Conservation (phyloP, 2,888 invertebrate species). For the Leptodirus hochenwartii region DNA sequence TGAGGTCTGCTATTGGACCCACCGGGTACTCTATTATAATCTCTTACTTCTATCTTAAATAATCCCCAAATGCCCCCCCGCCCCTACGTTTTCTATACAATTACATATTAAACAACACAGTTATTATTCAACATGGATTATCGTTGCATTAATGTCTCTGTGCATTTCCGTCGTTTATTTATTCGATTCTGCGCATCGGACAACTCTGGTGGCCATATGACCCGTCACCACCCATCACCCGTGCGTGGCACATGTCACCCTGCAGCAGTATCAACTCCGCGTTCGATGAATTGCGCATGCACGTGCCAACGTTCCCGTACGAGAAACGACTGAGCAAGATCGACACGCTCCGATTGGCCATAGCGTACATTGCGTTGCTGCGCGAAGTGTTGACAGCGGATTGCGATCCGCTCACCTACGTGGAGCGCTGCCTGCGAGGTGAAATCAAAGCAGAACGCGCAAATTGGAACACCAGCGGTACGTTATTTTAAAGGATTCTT, state of each 20-base stretch:
- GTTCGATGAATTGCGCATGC: constrained; percentile 92
- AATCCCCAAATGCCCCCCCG: too few species aligned
- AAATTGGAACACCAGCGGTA: constrained; percentile 95
- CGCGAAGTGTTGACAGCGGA: constrained; percentile 76
- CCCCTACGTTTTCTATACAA: too few species aligned
- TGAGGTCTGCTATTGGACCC: constrained; percentile 73
- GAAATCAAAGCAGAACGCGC: constrained; percentile 78
- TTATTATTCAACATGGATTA: too few species aligned
- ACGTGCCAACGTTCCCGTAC: constrained; percentile 98
- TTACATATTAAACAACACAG: too few species aligned
- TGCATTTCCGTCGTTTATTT: too few species aligned
- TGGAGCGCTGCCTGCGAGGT: constrained; percentile 78
- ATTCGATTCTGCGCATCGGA: too few species aligned
- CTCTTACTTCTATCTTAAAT: too few species aligned
- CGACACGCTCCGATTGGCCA: constrained; percentile 90
- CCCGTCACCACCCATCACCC: too few species aligned
- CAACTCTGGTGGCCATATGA: too few species aligned
- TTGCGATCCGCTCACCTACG: constrained; percentile 82
- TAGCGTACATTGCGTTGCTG: constrained; percentile 90
- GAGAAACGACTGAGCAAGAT: constrained; percentile 97
- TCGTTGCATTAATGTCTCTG: too few species aligned
- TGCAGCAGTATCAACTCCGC: constrained; percentile 95
- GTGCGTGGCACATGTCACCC: too few species aligned
- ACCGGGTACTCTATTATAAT: constrained; percentile 53
- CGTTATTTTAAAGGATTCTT: too few species aligned